Conservation (phyloP, 37 sponge, comb jelly and placozoan genomes). For the Tethya wilhelma region DNA sequence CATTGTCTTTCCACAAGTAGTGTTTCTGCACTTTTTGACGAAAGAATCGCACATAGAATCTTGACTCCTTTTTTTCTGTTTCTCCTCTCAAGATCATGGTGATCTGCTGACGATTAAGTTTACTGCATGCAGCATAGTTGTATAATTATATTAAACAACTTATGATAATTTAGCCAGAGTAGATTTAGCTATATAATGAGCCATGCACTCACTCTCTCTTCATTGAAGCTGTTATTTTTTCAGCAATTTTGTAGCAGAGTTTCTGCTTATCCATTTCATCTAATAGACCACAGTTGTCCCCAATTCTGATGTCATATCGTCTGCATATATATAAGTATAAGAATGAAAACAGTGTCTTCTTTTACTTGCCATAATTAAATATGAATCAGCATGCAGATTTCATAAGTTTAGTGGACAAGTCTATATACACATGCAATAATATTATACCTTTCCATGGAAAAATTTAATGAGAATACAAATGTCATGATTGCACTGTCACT, state of each 20-base stretch:
- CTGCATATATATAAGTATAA: background rate
- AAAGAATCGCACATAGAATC: background rate
- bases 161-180: too few species aligned
- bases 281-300: background rate
- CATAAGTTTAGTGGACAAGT: too few species aligned
- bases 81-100: background rate
- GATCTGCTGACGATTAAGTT: background rate
- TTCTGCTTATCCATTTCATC: background rate
- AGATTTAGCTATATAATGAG: background rate
- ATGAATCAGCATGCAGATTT: background rate
- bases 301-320: background rate
- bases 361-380: slow-evolving; percentile 3
- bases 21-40: background rate
- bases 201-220: background rate
- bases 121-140: too few species aligned
- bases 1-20: background rate
- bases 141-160: too few species aligned
- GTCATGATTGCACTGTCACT: too few species aligned
- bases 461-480: too few species aligned
- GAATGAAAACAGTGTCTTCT: too few species aligned
- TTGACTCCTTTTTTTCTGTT: background rate
- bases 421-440: too few species aligned
- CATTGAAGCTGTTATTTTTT: background rate
- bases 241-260: background rate
- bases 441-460: too few species aligned